A percentile compares a stretch with the other conserved stretches of the same genome.
phyloP scores from a whole-genome alignment of 2,113 vertebrate species.

The Todiramphus chloris region DNA sequence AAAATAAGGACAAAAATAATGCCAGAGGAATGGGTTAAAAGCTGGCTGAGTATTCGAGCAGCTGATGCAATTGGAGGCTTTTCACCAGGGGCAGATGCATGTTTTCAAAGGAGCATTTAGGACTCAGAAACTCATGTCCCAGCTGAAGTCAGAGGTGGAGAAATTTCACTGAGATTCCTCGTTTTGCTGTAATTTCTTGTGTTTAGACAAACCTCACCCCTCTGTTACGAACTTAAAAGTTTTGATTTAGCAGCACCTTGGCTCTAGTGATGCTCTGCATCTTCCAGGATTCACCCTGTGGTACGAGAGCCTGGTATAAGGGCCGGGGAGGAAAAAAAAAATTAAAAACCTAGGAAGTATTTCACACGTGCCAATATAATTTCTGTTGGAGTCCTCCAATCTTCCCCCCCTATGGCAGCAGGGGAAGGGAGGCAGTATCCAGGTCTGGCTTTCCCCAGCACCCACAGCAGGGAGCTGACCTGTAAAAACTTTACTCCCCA shows the following conservation, averaged over 20 bases:
- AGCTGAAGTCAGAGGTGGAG: neutral
- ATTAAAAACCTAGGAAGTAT: neutral
- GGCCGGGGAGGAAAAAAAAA: neutral
- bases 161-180: neutral
- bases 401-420: neutral
- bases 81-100: neutral
- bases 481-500: neutral
- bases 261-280: neutral
- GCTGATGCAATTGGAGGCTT: neutral
- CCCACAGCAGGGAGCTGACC: neutral
- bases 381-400: neutral
- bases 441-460: neutral
- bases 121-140: neutral
- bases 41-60: neutral
- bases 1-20: neutral
- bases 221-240: neutral
- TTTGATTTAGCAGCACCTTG: neutral
- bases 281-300: neutral
- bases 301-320: neutral
- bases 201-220: neutral
- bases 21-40: neutral
- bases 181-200: neutral
- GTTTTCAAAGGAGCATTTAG: neutral
- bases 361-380: neutral
- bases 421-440: neutral